Conservation (phyloP, 2,888 invertebrate genomes). For the Lasius fuliginosus region DNA sequence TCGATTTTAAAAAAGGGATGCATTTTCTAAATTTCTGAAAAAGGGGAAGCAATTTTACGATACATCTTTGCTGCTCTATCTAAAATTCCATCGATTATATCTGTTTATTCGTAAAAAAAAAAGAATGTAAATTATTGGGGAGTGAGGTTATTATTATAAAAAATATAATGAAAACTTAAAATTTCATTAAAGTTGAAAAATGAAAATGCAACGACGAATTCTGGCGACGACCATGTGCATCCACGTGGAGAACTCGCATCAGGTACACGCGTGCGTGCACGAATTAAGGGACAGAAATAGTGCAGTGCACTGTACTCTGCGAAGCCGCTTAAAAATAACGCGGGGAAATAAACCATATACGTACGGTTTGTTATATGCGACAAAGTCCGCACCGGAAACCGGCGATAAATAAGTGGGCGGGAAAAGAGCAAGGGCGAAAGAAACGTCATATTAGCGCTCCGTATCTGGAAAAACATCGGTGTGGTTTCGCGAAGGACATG, state of each 20-base stretch:
- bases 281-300: constrained; percentile 45
- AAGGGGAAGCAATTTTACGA: neutral
- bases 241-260: neutral
- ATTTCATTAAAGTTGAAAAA: neutral
- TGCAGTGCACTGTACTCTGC: neutral
- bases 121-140: no score
- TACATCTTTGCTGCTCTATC: neutral
- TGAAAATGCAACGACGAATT: neutral
- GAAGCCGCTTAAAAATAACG: constrained; percentile 38
- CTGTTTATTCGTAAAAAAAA: neutral
- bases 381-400: constrained; percentile 40
- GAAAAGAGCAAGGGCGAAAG: constrained; percentile 24
- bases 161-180: neutral
- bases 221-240: neutral
- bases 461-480: neutral
- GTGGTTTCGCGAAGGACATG: neutral
- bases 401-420: constrained; percentile 44
- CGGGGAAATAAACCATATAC: constrained; percentile 38
- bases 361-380: constrained; percentile 32
- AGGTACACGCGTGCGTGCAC: constrained; percentile 1
- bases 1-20: neutral
- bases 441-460: neutral
- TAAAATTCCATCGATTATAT: neutral
- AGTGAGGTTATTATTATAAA: neutral
- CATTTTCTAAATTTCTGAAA: neutral